phyloP scores from a whole-genome alignment of 2,113 vertebrate genomes.

The Onychostruthus taczanowskii region DNA sequence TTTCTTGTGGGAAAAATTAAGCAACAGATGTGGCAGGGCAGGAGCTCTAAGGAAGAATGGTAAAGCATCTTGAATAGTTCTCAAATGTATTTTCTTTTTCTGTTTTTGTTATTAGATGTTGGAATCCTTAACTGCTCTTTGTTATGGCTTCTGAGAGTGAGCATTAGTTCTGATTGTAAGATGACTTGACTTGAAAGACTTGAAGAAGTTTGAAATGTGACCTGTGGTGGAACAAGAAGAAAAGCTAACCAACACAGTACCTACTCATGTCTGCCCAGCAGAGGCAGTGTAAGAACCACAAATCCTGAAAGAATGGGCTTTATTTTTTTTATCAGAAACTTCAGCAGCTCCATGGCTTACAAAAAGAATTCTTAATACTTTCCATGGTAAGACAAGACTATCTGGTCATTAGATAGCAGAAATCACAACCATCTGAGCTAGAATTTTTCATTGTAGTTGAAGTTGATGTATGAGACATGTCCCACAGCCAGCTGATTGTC shows the following conservation, averaged over 20 bases:
- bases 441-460: neutral
- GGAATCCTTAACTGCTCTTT: neutral
- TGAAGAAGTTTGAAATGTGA: neutral
- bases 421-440: neutral
- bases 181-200: neutral
- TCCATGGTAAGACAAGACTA: neutral
- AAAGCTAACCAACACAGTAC: neutral
- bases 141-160: neutral
- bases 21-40: neutral
- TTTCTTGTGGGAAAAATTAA: conserved; percentile 29
- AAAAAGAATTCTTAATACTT: neutral
- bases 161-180: neutral
- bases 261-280: neutral
- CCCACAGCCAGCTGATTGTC: neutral
- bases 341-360: neutral
- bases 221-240: neutral
- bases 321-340: neutral
- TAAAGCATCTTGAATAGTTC: neutral
- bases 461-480: neutral
- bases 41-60: neutral
- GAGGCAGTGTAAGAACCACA: neutral
- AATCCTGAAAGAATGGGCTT: neutral
- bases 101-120: neutral
- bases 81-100: neutral
- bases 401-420: neutral